Evolutionary conservation across 1,140 invertebrate genomes (phyloP).

Genomic region (Cyclargus thomasi): DNA sequence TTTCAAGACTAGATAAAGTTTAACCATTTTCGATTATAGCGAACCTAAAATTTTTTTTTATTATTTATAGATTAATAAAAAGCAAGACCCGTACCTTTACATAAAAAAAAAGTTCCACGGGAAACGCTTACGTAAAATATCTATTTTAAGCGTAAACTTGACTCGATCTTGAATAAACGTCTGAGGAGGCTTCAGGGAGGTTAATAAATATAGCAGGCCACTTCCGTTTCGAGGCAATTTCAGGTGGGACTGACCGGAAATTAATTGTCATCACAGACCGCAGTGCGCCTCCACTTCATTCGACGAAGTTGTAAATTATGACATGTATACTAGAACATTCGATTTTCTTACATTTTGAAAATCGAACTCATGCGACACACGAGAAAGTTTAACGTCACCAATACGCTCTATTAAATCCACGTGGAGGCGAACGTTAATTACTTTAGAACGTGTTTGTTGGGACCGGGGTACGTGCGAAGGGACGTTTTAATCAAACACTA

Average conservation of each 20-base stretch:
- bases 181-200: neutral
- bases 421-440: neutral
- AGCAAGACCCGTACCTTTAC: too few relatives aligned
- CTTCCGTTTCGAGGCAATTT: neutral
- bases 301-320: neutral
- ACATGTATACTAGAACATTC: neutral
- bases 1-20: too few relatives aligned
- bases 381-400: neutral
- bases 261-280: neutral
- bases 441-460: neutral
- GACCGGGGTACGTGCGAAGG: neutral
- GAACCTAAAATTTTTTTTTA: too few relatives aligned
- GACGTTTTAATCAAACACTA: constrained; percentile 8
- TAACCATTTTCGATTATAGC: too few relatives aligned
- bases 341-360: too few relatives aligned
- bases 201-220: neutral
- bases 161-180: neutral
- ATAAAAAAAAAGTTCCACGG: too few relatives aligned
- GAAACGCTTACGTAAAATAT: neutral
- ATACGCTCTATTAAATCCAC: neutral
- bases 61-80: too few relatives aligned
- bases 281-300: neutral
- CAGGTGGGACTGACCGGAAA: neutral
- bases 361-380: neutral
- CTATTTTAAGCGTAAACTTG: neutral